These are phyloP conservation scores for Tachina fera DNA, from an alignment of 2,888 invertebrate species.

Conservation along the genomic window DNA sequence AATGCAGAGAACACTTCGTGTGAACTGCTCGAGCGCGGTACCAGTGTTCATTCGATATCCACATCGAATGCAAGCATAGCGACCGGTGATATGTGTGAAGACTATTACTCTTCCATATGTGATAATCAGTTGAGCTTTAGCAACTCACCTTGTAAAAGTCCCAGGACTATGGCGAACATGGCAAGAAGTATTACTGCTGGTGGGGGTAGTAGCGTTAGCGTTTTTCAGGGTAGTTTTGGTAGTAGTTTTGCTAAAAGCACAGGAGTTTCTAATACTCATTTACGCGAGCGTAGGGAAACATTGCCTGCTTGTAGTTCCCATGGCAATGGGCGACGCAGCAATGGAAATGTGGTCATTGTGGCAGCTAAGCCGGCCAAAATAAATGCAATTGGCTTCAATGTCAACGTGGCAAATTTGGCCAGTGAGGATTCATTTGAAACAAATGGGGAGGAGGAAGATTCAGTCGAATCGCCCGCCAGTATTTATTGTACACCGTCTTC, in stretches of 20 bases:
- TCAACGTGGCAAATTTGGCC: conserved; percentile 62
- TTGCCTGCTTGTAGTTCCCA: conserved; percentile 51
- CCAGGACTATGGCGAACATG: conserved; percentile 75
- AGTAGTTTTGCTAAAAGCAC: conserved; percentile 48
- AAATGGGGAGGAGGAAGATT: conserved; percentile 33
- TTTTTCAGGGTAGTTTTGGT: conserved; percentile 33
- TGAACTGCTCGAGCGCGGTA: conserved; percentile 52
- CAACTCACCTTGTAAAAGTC: conserved; percentile 79
- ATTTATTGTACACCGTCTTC: conserved; percentile 60
- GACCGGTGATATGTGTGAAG: conserved; percentile 74
- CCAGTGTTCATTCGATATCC: conserved; percentile 60
- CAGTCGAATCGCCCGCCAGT: conserved; percentile 57
- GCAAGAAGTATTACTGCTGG: conserved; percentile 67
- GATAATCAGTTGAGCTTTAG: conserved; percentile 80
- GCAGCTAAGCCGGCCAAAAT: conserved; percentile 78
- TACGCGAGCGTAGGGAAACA: conserved; percentile 65
- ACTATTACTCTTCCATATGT: conserved; percentile 80
- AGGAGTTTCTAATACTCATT: conserved; percentile 39
- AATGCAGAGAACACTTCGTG: conserved; percentile 41
- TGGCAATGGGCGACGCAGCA: conserved; percentile 36
- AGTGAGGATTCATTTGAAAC: conserved; percentile 49
- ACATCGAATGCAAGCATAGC: conserved; percentile 71
- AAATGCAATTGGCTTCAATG: conserved; percentile 78
- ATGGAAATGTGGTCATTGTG: conserved; percentile 74
- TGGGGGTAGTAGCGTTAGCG: conserved; percentile 55